Base-by-base conservation (phyloP, 2,113 vertebrate species). In the Ammodytes marinus region DNA sequence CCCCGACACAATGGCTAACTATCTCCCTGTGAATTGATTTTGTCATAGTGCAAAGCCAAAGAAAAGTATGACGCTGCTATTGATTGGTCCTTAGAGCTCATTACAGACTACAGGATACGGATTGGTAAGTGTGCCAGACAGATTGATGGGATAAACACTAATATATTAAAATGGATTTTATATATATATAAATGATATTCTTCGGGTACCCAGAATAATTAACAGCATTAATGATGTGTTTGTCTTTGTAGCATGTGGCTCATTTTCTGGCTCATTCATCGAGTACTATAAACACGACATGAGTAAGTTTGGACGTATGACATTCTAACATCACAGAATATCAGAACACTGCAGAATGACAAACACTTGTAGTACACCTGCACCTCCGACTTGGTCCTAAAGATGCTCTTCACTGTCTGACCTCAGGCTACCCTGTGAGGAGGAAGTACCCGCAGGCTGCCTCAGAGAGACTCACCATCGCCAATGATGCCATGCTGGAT, bases 211-310 rank as follows among this genome's bases (percentile, higher is more conserved):
- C 15, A 45, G 15, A 40, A 72, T 61, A 78, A 11, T 8, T n/a
- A 6, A 27, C 7, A 42, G 0, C 74, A 55, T 55, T 71, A 58
- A 88, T 65, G 0, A 2, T 79, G 3, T 47, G 27, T 82, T 82
- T 77, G 8, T 82, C 47, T 84, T 88, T 83, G 11, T 52, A 99
- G 98, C 96, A 40, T 97, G 97, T 70, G 92, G 91, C 55, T 97
- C 97, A 10, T 99, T 99, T 87, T 88, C 90, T 0, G 98, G 97
- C 3, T 97, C 97, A 67, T 97, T 99, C 92, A 66, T 98, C 75
- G 96, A 99, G 14, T 99, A 98, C 83, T 96, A 95, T 72, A 94
- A 94, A 71, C 95, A 96, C 61, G 96, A 96, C 65, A 98, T 99
- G 90, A 99, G 98, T 98, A 93, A 96, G 98, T 97, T 54, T 8